Percentiles rank a stretch among this genome's conserved stretches.
Evolutionary conservation across 2,113 vertebrate species (phyloP).

Genomic region (rat (Rattus norvegicus)): DNA sequence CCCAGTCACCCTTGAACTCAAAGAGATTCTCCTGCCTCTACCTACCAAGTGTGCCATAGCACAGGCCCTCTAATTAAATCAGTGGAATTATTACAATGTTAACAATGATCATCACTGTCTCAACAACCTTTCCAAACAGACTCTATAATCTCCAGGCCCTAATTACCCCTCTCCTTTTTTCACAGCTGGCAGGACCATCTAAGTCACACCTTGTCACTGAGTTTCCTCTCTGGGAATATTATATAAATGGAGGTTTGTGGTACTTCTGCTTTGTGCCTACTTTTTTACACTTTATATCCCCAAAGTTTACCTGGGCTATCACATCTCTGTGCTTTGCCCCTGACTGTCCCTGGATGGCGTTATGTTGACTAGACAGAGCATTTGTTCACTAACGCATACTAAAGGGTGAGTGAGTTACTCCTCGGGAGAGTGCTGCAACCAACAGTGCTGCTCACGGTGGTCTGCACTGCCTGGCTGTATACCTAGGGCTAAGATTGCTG

Average conservation of each 20-base stretch:
- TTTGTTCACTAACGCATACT: rapidly evolving
- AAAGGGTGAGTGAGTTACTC: no score
- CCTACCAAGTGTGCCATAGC: neutral
- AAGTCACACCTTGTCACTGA: neutral
- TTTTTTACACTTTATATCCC: rapidly evolving
- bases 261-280: neutral
- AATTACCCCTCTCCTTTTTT: rapidly evolving
- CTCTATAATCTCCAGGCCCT: neutral
- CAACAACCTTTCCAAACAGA: neutral
- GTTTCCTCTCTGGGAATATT: rapidly evolving
- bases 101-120: neutral
- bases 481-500: neutral
- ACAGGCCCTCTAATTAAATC: neutral
- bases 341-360: rapidly evolving
- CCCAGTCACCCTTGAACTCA: neutral
- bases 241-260: rapidly evolving
- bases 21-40: neutral
- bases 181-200: neutral
- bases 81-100: neutral
- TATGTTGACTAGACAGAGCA: neutral
- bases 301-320: rapidly evolving
- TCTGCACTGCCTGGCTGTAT: no score
- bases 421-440: rapidly evolving
- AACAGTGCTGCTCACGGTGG: rapidly evolving
- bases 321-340: no score